Evolutionary conservation across 2,888 invertebrate genomes (phyloP), one percentile per base, ranked within the genome.

Genomic region (Heterodera filipjevi): DNA sequence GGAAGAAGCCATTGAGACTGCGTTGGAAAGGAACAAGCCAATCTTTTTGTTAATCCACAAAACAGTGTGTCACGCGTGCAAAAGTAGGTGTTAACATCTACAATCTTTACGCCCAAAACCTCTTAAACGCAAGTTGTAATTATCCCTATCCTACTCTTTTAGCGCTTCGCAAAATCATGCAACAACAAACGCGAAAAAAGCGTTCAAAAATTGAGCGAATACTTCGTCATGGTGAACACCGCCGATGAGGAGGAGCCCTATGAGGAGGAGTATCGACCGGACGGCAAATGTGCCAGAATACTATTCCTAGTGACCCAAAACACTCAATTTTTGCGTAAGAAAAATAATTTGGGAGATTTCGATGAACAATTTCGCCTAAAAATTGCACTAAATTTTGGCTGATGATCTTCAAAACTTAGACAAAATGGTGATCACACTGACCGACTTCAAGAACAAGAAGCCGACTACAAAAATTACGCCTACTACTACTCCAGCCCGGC

Each of bases 61-160:
- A 83, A 86, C 90, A 5, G 91, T 91, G 91, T 91, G 91, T 85
- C 90, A 90, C 53, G 91, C 91, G 49, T 91, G 91, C 87, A 90
- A 90, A 90, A 84, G 88, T 88, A 44, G 64, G 78, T 72, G 6
- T 30, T 71, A 19, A n/a, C 27, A 3, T n/a, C 3, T 12, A 14
- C 12, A 5, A 8, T n/a, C n/a, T n/a, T n/a, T n/a, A n/a, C 64
- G 64, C 30, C 19, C 33, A 33, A 71, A 71, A 1, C n/a, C n/a
- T n/a, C n/a, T n/a, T n/a, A n/a, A n/a, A n/a, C n/a, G n/a, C 30
- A 6, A 27, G 30, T 71, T 44, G 8, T 12, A 44, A 44, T 44
- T 44, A 12, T 73, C 49, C 30, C 27, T n/a, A n/a, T n/a, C n/a
- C n/a, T n/a, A n/a, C n/a, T n/a, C n/a, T 59, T 59, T n/a, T 66